phyloP scores from a whole-genome alignment of 1,140 invertebrate species.

The Tachypleus tridentatus region DNA sequence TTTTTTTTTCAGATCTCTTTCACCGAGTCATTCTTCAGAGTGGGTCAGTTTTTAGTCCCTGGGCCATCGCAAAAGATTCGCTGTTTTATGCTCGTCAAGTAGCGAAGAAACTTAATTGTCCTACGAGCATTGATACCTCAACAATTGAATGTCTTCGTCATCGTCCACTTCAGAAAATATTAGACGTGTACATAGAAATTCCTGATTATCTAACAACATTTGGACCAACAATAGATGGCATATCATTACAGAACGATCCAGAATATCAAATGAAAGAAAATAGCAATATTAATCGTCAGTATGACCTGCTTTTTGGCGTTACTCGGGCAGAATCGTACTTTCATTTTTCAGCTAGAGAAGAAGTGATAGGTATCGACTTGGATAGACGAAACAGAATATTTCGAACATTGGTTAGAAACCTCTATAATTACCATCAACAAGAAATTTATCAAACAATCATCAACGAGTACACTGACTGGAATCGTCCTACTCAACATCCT shows the following conservation, averaged over 20 bases:
- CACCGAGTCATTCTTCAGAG: conserved; percentile 31
- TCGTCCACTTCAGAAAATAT: conserved; percentile 47
- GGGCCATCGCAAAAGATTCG: conserved; percentile 33
- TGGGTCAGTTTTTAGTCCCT: conserved; percentile 33
- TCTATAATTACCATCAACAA: conserved; percentile 28
- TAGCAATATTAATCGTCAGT: conserved; percentile 30
- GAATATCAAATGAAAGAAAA: conserved; percentile 18
- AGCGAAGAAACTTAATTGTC: conserved; percentile 74
- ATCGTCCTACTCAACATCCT: conserved; percentile 78
- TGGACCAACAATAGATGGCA: conserved; percentile 77
- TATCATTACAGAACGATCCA: conserved; percentile 35
- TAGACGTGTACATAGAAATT: conserved; percentile 49
- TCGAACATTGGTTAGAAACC: conserved; percentile 72
- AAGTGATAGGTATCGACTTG: conserved; percentile 83
- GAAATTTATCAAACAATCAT: conserved; percentile 95
- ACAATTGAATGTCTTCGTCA: conserved; percentile 68
- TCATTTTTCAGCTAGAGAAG: conserved; percentile 70
- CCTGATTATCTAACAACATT: conserved; percentile 77
- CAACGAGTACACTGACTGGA: conserved; percentile 97
- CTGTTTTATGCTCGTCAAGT: conserved; percentile 70
- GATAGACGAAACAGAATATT: conserved; percentile 79
- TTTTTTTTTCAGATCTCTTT: conserved; percentile 29
- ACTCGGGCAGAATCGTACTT: conserved; percentile 82
- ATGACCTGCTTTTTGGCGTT: conserved; percentile 88
- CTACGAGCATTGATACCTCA: conserved; percentile 45